Evolutionary conservation across 2,113 vertebrate genomes (phyloP).

Genomic region (Anas platyrhynchos): DNA sequence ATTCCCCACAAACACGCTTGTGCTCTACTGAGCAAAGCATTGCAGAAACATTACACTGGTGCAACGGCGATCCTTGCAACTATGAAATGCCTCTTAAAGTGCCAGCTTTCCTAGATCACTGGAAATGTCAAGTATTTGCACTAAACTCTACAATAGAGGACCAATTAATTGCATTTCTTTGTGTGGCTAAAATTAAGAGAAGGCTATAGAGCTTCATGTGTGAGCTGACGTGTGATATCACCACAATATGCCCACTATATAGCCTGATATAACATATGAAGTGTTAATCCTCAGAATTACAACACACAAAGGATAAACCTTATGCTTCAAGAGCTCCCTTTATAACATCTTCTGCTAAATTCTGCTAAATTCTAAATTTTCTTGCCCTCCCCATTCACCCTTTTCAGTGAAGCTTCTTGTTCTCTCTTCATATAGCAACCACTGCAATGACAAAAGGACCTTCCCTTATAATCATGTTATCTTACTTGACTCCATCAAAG

Average conservation of each 20-base stretch:
- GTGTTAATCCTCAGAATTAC: not conserved
- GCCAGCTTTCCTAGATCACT: constrained; percentile 6
- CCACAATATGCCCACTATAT: not conserved
- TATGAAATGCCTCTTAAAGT: constrained; percentile 31
- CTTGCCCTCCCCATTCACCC: not conserved
- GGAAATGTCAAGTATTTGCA: constrained; percentile 7
- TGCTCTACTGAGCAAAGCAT: constrained; percentile 38
- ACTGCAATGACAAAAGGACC: not conserved
- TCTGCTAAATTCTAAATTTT: not conserved
- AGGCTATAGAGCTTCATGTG: not conserved
- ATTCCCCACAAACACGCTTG: not conserved
- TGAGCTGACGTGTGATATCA: not conserved
- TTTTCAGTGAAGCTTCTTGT: not conserved
- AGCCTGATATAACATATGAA: not conserved
- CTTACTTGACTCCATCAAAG: not conserved
- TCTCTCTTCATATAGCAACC: not conserved
- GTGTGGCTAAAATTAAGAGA: constrained; percentile 3
- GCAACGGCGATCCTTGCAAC: not conserved
- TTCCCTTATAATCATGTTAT: not conserved
- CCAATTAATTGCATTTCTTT: not conserved
- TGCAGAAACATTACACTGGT: constrained; percentile 14
- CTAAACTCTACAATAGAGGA: not conserved
- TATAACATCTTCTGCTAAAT: not conserved
- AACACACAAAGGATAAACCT: not conserved
- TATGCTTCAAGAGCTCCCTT: not conserved